Percentiles rank a stretch among this genome's conserved stretches.
phyloP scores from a whole-genome alignment of 92 coral and sea anemone species.

The Muricea muricata region DNA sequence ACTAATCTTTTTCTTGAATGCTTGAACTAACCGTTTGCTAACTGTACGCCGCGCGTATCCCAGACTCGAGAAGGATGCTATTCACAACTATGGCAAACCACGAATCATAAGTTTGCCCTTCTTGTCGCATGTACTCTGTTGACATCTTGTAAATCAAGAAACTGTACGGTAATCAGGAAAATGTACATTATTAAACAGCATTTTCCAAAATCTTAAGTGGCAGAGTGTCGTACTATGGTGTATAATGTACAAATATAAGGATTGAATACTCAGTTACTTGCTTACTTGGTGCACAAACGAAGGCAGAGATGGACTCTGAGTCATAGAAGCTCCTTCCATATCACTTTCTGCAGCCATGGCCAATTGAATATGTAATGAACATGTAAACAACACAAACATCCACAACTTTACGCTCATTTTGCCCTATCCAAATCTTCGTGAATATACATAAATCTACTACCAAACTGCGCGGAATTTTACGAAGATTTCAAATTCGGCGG shows the following conservation, averaged over 20 bases:
- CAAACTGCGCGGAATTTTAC: constrained; percentile 29
- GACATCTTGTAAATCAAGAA: constrained; percentile 15
- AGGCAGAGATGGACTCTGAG: background rate
- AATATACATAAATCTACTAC: constrained; percentile 5
- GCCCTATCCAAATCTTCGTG: constrained; percentile 17
- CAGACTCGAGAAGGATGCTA: constrained; percentile 49
- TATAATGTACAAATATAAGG: background rate
- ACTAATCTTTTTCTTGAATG: constrained; percentile 17
- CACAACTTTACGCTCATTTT: constrained; percentile 15
- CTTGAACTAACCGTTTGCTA: constrained; percentile 33
- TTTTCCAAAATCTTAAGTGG: background rate
- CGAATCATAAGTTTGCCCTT: constrained; percentile 33
- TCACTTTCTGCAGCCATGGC: background rate
- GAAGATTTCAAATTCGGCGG: constrained; percentile 18
- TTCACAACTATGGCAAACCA: constrained; percentile 42
- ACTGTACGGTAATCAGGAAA: background rate
- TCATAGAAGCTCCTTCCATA: background rate
- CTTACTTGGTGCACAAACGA: background rate
- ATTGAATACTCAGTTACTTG: background rate
- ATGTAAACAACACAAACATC: background rate
- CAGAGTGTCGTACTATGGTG: background rate
- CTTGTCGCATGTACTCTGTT: constrained; percentile 14
- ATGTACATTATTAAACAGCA: background rate
- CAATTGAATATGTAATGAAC: constrained; percentile 16
- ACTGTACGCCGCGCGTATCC: constrained; percentile 38